phyloP scores from a whole-genome alignment of 2,888 invertebrate genomes.

The Nebria salina region DNA sequence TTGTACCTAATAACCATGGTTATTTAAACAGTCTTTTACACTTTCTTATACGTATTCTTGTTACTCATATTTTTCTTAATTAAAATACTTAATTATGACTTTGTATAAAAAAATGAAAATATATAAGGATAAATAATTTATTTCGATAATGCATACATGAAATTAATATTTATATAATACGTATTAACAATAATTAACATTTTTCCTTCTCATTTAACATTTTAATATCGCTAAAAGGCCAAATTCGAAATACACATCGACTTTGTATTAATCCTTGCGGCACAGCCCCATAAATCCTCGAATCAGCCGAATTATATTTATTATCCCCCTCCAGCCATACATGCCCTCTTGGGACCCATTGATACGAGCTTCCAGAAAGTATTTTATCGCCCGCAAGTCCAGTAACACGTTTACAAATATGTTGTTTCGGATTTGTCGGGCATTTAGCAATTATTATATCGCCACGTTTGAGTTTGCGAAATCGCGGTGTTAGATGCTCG shows the following conservation, averaged over 20 bases:
- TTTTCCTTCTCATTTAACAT: slow-evolving; percentile 52
- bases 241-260: slow-evolving; percentile 82
- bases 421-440: slow-evolving; percentile 81
- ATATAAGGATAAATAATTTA: neutral
- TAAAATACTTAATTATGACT: too few relatives aligned
- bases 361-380: slow-evolving; percentile 58
- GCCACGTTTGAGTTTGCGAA: slow-evolving; percentile 74
- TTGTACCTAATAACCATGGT: too few relatives aligned
- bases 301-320: slow-evolving; percentile 83
- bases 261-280: slow-evolving; percentile 86
- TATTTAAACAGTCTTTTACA: too few relatives aligned
- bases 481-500: slow-evolving; percentile 78
- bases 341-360: slow-evolving; percentile 82
- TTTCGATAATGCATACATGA: too few relatives aligned
- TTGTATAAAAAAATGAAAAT: neutral
- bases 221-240: slow-evolving; percentile 69
- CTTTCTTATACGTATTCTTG: too few relatives aligned
- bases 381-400: slow-evolving; percentile 82
- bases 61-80: too few relatives aligned
- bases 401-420: slow-evolving; percentile 86
- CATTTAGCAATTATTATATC: slow-evolving; percentile 87
- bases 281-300: slow-evolving; percentile 86
- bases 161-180: too few relatives aligned
- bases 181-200: slow-evolving; percentile 21
- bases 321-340: slow-evolving; percentile 96